phyloP scores from a whole-genome alignment of 2,797 vertebrate species.

The Ispidina picta region DNA sequence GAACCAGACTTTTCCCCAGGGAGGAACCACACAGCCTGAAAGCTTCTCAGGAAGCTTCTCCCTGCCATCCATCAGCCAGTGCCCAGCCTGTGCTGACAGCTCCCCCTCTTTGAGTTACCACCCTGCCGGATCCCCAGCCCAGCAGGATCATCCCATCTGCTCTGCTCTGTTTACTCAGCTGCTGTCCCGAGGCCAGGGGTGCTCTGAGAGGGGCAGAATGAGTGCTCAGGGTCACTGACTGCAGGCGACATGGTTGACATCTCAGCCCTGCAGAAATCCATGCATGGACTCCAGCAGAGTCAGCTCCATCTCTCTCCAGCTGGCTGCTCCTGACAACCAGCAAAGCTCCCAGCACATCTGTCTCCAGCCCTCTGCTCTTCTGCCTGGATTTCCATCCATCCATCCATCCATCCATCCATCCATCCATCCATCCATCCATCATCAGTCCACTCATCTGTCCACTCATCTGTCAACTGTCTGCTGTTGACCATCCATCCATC shows the following conservation, averaged over 20 bases:
- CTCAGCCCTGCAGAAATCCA: background rate
- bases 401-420: background rate
- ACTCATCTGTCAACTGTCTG: background rate
- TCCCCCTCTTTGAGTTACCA: constrained; percentile 52
- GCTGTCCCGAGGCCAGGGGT: background rate
- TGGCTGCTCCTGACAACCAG: accelerated
- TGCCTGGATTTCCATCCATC: background rate
- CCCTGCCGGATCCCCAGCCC: background rate
- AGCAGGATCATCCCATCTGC: constrained; percentile 46
- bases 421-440: background rate
- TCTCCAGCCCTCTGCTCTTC: background rate
- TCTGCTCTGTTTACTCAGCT: constrained; percentile 72
- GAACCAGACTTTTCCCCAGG: background rate
- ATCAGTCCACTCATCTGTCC: background rate
- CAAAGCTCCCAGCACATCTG: background rate
- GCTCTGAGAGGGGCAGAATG: background rate
- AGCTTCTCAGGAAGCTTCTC: constrained; percentile 52
- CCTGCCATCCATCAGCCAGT: constrained; percentile 36
- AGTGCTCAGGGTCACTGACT: constrained; percentile 9
- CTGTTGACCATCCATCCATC: background rate
- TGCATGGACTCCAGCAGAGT: background rate
- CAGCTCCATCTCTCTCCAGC: background rate
- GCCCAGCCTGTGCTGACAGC: constrained; percentile 34
- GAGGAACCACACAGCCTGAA: constrained; percentile 12
- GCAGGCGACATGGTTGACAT: constrained; percentile 31